Evolutionary conservation across 2,888 invertebrate genomes (phyloP), one percentile per base, ranked within the genome.

Genomic region (Opisthograptis luteolata): DNA sequence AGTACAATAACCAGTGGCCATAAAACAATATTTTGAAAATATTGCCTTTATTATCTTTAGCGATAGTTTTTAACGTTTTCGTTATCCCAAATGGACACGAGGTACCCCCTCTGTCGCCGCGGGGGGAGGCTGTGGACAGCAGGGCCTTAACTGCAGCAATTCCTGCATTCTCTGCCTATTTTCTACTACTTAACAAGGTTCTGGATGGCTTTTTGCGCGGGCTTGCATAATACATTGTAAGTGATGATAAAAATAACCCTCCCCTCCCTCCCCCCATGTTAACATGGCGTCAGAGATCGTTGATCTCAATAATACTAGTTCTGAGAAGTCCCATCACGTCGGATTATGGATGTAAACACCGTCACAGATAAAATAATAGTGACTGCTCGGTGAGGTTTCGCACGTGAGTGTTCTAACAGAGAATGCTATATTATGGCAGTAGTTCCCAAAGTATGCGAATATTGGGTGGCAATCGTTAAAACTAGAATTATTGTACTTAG

Each of bases 331-430:
- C 15, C 41, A 41, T 44, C 51, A 46, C 56, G 51, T 46, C 42
- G 22, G 37, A 54, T 56, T 48, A 56, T 49, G 51, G 40, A 43
- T 35, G 49, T 59, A 56, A 58, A 56, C 56, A 58, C 6, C 14
- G 45, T 19, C 44, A 41, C 25, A 36, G 35, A 14, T n/a, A 8
- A 22, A 14, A 10, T 44, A 19, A 24, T 17, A 40, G 43, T 44
- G 4, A 3, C 10, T 41, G 19, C 9, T 17, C 27, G 37, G 34
- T 31, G 42, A 28, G 41, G 25, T 28, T 54, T 27, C 13, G 28
- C 39, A 32, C 42, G 37, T 39, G 32, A 32, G 30, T n/a, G 12
- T 25, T 24, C 31, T 14, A 1, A 22, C 8, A 0, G 3, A n/a
- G 4, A 2, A 17, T 17, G 17, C 2, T 17, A 3, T 2, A 17